Evolutionary conservation across 1,140 invertebrate species (phyloP), one percentile per base, ranked within the genome.

Genomic region (Drosophila kohkoa): DNA sequence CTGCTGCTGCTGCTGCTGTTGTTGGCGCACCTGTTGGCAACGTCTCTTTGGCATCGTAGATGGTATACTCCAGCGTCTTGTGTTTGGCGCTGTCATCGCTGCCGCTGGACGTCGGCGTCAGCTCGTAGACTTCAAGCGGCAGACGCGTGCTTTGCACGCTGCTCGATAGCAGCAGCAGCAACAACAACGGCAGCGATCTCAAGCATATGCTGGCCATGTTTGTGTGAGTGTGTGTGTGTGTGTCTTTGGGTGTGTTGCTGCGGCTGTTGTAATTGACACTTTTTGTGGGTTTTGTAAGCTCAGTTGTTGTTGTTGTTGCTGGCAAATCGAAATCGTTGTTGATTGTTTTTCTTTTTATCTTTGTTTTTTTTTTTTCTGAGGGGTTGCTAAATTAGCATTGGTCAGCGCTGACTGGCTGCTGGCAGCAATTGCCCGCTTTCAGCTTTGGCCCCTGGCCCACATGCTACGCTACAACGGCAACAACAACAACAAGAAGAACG

Each of bases 71-170:
- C 73, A 91, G 59, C 48, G 72, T 90, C 83, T 90, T 91, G 79
- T 88, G 90, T 75, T 88, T 83, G 32, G 64, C 67, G 38, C 64
- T 54, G 46, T 60, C 57, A 16, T 52, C 71, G 75, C 41, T 63
- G 75, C 41, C 66, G 75, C 46, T 80, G 69, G 58, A 45, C 32
- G 80, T 75, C 63, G 91, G 75, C 58, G 91, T 91, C 66, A 92
- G 77, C 64, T 92, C 91, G 46, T 91, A 92, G 15, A 92, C 91
- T 76, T 92, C 91, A 5, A 92, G 77, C 57, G 91, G 91, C 58
- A 92, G 77, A 46, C 90, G 88, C 77, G 91, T 92, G 79, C 88
- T 73, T 43, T 79, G 49, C 46, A 70, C 71, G 25, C 66, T 63
- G 64, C 71, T 64, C 51, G 46, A 20, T 13, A 63, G 10, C 66